phyloP scores from a whole-genome alignment of 2,888 invertebrate species.

The Noctuana brunneofusca region DNA sequence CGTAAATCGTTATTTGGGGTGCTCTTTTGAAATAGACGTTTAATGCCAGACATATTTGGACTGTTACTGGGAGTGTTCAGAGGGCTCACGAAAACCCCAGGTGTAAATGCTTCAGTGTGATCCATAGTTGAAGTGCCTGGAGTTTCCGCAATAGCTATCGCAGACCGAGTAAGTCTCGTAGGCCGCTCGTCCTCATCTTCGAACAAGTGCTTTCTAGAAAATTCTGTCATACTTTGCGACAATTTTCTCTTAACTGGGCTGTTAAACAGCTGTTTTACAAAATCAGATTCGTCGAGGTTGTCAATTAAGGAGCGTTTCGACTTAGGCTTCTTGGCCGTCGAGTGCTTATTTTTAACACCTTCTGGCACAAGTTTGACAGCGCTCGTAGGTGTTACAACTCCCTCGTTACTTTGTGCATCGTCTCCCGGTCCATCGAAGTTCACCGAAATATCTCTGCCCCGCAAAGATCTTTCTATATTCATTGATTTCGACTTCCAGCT shows the following conservation, averaged over 20 bases:
- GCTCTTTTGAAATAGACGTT: slow-evolving; percentile 53
- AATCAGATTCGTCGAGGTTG: slow-evolving; percentile 66
- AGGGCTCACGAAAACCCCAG: slow-evolving; percentile 66
- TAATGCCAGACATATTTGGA: slow-evolving; percentile 55
- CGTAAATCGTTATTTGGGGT: slow-evolving; percentile 57
- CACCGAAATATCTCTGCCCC: slow-evolving; percentile 38
- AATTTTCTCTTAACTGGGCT: slow-evolving; percentile 77
- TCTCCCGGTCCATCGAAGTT: slow-evolving; percentile 46
- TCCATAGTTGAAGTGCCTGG: slow-evolving; percentile 51
- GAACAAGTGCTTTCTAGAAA: slow-evolving; percentile 56
- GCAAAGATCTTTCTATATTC: slow-evolving; percentile 39
- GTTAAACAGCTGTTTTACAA: slow-evolving; percentile 72
- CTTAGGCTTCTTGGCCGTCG: slow-evolving; percentile 75
- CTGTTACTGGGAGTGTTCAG: slow-evolving; percentile 51
- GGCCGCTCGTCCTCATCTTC: slow-evolving; percentile 52
- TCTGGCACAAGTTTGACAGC: slow-evolving; percentile 61
- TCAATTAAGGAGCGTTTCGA: slow-evolving; percentile 76
- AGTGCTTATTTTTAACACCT: slow-evolving; percentile 71
- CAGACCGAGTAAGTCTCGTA: slow-evolving; percentile 48
- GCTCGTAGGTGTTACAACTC: slow-evolving; percentile 67
- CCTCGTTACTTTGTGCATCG: slow-evolving; percentile 46
- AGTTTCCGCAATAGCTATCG: slow-evolving; percentile 45
- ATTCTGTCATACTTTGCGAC: slow-evolving; percentile 77
- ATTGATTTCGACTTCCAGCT: slow-evolving; percentile 48
- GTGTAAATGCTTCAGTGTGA: slow-evolving; percentile 50